These are phyloP conservation scores for Eriosoma lanigerum DNA, from an alignment of 1,140 invertebrate species.

Conservation along the genomic window DNA sequence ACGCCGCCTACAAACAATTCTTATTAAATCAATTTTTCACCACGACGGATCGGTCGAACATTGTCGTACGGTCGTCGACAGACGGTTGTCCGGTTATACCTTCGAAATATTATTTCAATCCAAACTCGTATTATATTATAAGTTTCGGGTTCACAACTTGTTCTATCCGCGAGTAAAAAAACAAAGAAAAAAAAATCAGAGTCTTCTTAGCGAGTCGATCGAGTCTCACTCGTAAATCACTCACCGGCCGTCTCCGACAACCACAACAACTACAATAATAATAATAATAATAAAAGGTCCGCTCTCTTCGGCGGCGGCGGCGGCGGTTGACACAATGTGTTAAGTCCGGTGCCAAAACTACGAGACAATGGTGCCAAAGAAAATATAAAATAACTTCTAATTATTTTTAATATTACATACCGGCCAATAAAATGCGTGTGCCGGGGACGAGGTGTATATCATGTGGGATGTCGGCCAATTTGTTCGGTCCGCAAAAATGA, in stretches of 20 bases:
- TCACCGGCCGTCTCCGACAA: neutral
- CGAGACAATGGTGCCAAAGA: conserved; percentile 46
- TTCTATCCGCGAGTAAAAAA: neutral
- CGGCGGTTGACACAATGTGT: conserved; percentile 23
- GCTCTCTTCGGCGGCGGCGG: neutral
- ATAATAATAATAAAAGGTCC: conserved; percentile 13
- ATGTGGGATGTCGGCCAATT: conserved; percentile 32
- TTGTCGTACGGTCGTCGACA: conserved; percentile 6
- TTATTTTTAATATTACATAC: conserved; percentile 41
- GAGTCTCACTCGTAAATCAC: conserved; percentile 32
- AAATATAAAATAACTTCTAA: conserved; percentile 51
- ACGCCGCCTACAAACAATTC: neutral
- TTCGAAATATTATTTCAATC: neutral
- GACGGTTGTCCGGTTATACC: conserved; percentile 7
- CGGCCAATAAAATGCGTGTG: conserved; percentile 33
- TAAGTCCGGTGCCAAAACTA: conserved; percentile 14
- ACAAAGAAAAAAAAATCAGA: neutral
- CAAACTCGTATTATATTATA: no score
- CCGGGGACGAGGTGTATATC: neutral
- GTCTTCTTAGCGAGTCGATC: neutral
- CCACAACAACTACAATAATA: neutral
- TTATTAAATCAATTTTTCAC: conserved; percentile 29
- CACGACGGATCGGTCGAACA: neutral
- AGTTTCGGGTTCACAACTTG: neutral
- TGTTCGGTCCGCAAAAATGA: conserved; percentile 36